phyloP scores from a whole-genome alignment of 2,113 vertebrate species.

The Emydura subglobosa region DNA sequence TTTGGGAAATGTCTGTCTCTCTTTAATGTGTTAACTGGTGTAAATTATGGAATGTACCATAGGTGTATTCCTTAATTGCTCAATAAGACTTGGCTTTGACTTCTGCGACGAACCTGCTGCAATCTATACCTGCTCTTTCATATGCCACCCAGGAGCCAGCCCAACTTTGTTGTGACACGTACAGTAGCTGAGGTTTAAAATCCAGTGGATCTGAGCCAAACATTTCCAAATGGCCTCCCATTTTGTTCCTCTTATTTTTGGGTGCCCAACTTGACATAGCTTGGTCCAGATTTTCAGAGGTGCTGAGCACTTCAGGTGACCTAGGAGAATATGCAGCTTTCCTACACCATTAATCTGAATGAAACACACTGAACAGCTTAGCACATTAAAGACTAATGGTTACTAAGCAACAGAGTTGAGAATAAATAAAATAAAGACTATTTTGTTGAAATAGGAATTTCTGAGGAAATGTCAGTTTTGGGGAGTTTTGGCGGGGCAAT shows the following conservation, averaged over 20 bases:
- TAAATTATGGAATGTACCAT: conserved; percentile 61
- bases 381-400: neutral
- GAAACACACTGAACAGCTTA: neutral
- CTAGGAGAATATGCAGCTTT: neutral
- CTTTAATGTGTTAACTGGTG: conserved; percentile 22
- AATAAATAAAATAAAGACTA: neutral
- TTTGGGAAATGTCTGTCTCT: conserved; percentile 7
- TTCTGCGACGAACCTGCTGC: conserved; percentile 25
- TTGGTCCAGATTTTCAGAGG: neutral
- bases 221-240: neutral
- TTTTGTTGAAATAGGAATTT: conserved; percentile 5
- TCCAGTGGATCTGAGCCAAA: conserved; percentile 18
- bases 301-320: neutral
- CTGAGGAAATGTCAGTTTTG: neutral
- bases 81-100: conserved; percentile 20
- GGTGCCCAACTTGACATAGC: neutral
- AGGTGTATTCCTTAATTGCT: conserved; percentile 64
- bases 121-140: neutral
- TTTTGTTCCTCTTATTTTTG: neutral
- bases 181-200: conserved; percentile 31
- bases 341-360: conserved; percentile 8
- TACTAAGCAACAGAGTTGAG: neutral
- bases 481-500: neutral
- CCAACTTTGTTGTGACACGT: conserved; percentile 42
- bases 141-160: neutral